phyloP scores from a whole-genome alignment of 1,140 invertebrate species.

The Calycopis cecrops region DNA sequence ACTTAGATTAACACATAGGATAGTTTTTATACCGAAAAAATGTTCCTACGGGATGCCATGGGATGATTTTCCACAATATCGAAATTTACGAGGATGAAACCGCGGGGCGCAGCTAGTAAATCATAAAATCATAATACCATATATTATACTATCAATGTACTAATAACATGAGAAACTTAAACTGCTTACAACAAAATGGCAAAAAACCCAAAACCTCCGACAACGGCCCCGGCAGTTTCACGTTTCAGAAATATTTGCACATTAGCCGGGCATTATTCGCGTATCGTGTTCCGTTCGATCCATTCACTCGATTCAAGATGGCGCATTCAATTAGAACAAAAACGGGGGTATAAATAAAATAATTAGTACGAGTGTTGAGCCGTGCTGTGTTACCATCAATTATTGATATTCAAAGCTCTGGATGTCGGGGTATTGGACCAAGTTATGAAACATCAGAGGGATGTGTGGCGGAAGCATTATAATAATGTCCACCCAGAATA shows the following conservation, averaged over 20 bases:
- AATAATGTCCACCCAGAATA: too few species aligned
- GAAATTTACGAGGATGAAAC: too few species aligned
- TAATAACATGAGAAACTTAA: too few species aligned
- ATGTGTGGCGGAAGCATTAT: conserved; percentile 12
- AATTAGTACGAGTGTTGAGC: conserved; percentile 65
- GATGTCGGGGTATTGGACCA: too few species aligned
- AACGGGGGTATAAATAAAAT: conserved; percentile 51
- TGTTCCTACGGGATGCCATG: too few species aligned
- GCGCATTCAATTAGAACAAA: conserved; percentile 37
- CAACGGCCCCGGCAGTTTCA: conserved; percentile 34
- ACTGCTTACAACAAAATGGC: too few species aligned
- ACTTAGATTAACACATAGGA: too few species aligned
- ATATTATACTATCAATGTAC: too few species aligned
- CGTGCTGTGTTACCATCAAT: conserved; percentile 50
- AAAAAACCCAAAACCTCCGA: conserved; percentile 12
- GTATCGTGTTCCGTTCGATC: conserved; percentile 48
- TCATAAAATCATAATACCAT: too few species aligned
- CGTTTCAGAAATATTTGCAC: conserved; percentile 46
- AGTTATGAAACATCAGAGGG: not conserved
- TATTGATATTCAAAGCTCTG: conserved; percentile 47
- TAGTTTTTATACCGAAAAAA: too few species aligned
- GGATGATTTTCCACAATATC: too few species aligned
- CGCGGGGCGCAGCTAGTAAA: too few species aligned
- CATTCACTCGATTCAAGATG: conserved; percentile 30
- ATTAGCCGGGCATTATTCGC: conserved; percentile 53